Conservation (phyloP, 92 coral and sea anemone species). For the Porites lobata region DNA sequence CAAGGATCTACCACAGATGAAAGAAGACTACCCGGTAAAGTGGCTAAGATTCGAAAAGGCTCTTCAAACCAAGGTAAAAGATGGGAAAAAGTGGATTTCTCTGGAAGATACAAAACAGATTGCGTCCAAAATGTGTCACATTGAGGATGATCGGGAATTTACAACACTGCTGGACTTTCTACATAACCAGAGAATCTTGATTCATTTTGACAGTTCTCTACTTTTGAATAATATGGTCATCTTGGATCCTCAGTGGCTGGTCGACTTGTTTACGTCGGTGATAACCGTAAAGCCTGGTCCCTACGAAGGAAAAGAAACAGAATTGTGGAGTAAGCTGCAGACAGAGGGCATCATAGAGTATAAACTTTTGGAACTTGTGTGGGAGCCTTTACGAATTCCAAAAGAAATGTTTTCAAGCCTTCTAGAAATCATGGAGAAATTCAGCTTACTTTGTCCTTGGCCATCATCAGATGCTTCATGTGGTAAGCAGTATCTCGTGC, state of each 20-base stretch:
- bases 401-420: slow-evolving; percentile 7
- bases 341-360: slow-evolving; percentile 39
- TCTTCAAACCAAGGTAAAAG: too few relatives aligned
- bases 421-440: slow-evolving; percentile 2
- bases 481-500: slow-evolving; percentile 35
- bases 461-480: not conserved
- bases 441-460: slow-evolving; percentile 39
- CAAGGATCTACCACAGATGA: too few relatives aligned
- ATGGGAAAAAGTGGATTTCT: too few relatives aligned
- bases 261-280: too few relatives aligned
- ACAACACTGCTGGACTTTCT: not conserved
- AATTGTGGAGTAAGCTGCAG: slow-evolving; percentile 38
- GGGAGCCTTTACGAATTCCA: not conserved
- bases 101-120: slow-evolving; percentile 13
- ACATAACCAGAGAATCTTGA: too few relatives aligned
- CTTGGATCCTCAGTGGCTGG: too few relatives aligned
- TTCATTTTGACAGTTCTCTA: too few relatives aligned
- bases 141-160: slow-evolving; percentile 6
- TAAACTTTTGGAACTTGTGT: slow-evolving; percentile 19
- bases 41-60: too few relatives aligned
- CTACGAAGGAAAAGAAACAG: not conserved
- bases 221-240: too few relatives aligned
- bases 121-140: slow-evolving; percentile 24
- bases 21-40: too few relatives aligned
- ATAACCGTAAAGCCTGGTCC: slow-evolving; percentile 51